These are phyloP conservation scores for Eurosta solidaginis DNA, from an alignment of 1,140 invertebrate genomes.

Conservation along the genomic window DNA sequence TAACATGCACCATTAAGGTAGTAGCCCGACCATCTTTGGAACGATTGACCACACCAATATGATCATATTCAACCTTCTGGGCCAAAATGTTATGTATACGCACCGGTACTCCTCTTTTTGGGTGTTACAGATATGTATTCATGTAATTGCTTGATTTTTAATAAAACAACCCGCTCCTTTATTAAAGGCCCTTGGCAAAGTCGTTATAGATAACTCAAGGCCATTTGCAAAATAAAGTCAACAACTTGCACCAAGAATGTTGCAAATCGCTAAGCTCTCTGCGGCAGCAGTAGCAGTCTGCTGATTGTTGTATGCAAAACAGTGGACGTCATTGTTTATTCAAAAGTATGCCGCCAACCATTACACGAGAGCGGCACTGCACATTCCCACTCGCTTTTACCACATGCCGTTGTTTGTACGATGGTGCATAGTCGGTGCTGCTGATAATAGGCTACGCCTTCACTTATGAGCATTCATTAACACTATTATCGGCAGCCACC, in stretches of 20 bases:
- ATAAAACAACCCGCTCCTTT: too few relatives aligned
- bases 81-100: too few relatives aligned
- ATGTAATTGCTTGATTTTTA: too few relatives aligned
- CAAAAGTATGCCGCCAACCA: background rate
- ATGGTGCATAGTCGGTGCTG: background rate
- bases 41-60: too few relatives aligned
- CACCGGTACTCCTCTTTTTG: too few relatives aligned
- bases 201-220: background rate
- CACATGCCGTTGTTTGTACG: background rate
- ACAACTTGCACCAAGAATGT: background rate
- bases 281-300: background rate
- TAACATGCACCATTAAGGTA: too few relatives aligned
- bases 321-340: background rate
- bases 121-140: too few relatives aligned
- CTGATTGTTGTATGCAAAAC: slow-evolving; percentile 12
- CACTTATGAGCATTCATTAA: slow-evolving; percentile 17
- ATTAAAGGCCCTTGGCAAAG: background rate
- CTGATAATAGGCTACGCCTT: background rate
- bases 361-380: too few relatives aligned
- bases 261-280: background rate
- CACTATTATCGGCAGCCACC: slow-evolving; percentile 16
- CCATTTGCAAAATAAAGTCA: background rate
- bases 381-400: too few relatives aligned
- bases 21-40: too few relatives aligned
- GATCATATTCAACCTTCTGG: too few relatives aligned